These are phyloP conservation scores for Gasterosteus nipponicus DNA, from an alignment of 2,113 vertebrate genomes.

Conservation along the genomic window DNA sequence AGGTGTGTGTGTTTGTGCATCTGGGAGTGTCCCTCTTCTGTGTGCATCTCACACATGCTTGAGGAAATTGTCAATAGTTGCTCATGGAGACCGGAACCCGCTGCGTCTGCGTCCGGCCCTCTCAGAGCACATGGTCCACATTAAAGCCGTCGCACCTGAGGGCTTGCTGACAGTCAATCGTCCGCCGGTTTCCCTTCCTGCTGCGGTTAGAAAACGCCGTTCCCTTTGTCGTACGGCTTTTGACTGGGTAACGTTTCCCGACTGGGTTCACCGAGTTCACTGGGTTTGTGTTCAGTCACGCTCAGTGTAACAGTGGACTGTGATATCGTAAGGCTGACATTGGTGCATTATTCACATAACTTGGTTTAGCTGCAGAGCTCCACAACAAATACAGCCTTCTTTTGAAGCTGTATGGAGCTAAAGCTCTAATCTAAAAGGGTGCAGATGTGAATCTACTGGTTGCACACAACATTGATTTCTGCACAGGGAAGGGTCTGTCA, in stretches of 20 bases:
- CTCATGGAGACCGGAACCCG: conserved; percentile 41
- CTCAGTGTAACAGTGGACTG: conserved; percentile 57
- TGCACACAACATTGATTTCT: conserved; percentile 17
- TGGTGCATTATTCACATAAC: conserved; percentile 74
- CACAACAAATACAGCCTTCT: conserved; percentile 31
- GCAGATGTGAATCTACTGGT: conserved; percentile 7
- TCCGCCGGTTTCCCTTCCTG: conserved; percentile 43
- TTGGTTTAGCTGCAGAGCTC: conserved; percentile 50
- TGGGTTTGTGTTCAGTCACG: conserved; percentile 73
- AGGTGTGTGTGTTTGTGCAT: not conserved
- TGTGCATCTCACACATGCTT: conserved; percentile 71
- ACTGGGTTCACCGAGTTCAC: conserved; percentile 59
- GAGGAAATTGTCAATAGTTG: conserved; percentile 78
- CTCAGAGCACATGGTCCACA: conserved; percentile 65
- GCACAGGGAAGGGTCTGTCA: not conserved
- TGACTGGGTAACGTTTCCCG: conserved; percentile 56
- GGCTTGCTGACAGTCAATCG: conserved; percentile 20
- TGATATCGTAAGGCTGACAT: conserved; percentile 59
- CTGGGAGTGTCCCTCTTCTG: conserved; percentile 50
- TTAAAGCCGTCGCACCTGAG: conserved; percentile 57
- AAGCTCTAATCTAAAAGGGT: conserved; percentile 2
- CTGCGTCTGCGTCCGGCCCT: conserved; percentile 15
- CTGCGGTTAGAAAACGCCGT: conserved; percentile 63
- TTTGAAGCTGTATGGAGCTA: conserved; percentile 34
- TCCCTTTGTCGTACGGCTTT: conserved; percentile 56